Base-by-base conservation (phyloP, 2,888 invertebrate species). In the Lamellibrachia columna region DNA sequence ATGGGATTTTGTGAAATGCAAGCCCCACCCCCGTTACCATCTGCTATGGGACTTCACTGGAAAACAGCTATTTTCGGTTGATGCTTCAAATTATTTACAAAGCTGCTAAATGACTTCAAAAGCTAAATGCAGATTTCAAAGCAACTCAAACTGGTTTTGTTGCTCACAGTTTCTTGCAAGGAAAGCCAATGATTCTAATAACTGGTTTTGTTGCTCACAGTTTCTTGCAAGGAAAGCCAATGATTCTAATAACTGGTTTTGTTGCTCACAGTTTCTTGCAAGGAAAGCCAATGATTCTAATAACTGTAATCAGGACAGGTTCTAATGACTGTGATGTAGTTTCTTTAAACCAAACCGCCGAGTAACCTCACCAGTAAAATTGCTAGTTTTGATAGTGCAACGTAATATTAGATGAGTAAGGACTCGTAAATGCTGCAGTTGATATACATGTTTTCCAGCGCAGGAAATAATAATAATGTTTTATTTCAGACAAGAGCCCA, bases 191-290 rank as follows among this genome's bases (percentile, higher is more conserved):
- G 75, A 15, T 75, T 75, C 22, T 75, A 75, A 75, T 75, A 75
- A 75, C 75, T 75, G 75, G n/a, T n/a, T n/a, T n/a, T 75, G 28
- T 75, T 15, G 75, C 22, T 15, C 22, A 60, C 75, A 22, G 22
- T 75, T 75, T 75, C 75, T 75, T 75, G 75, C 75, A 75, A 75
- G 75, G 75, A 75, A 75, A 75, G 75, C 75, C 22, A 75, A 75
- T 75, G 75, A 15, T 75, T 75, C 22, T 75, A 75, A 75, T 75
- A 75, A 75, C 75, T 75, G 75, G 28, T 28, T 28, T 28, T 28
- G 28, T 75, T 15, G 75, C n/a, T 15, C 22, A 60, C 75, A n/a
- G n/a, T 75, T 75, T 75, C 75, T 75, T 75, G 75, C 75, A 75
- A 75, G 75, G 75, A 75, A 75, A 75, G 75, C 75, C n/a, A 75